phyloP scores from a whole-genome alignment of 2,888 invertebrate genomes.

The Archaeoteleia sp. region DNA sequence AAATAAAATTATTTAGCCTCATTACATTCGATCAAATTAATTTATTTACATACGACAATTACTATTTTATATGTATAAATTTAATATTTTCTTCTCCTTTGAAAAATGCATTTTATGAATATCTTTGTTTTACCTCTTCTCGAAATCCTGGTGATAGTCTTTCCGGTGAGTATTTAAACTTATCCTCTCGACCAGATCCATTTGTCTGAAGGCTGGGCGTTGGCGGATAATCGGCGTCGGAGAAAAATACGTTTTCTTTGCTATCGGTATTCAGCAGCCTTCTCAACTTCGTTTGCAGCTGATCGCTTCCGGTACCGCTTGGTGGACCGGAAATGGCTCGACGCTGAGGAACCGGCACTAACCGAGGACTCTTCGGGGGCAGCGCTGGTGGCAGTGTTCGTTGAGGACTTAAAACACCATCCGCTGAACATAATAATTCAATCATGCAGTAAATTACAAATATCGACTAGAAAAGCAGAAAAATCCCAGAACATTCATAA shows the following conservation, averaged over 20 bases:
- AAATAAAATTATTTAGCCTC: too few species aligned
- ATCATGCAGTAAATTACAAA: too few species aligned
- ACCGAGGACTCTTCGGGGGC: conserved; percentile 77
- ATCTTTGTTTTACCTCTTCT: conserved; percentile 58
- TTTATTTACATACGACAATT: too few species aligned
- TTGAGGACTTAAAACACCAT: conserved; percentile 68
- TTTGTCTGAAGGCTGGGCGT: conserved; percentile 33
- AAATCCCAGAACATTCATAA: too few species aligned
- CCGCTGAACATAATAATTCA: conserved; percentile 53
- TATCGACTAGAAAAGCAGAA: too few species aligned
- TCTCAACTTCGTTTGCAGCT: conserved; percentile 86
- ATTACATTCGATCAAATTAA: too few species aligned
- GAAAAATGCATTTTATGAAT: too few species aligned
- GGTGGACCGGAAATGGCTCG: conserved; percentile 69
- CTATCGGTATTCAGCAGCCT: conserved; percentile 85
- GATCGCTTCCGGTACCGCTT: conserved; percentile 77
- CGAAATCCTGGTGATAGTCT: conserved; percentile 66
- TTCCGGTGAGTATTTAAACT: conserved; percentile 68
- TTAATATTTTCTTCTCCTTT: too few species aligned
- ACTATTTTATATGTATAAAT: too few species aligned
- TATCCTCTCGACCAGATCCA: conserved; percentile 61
- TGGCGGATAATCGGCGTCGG: conserved; percentile 67
- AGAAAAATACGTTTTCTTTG: conserved; percentile 81
- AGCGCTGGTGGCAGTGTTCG: conserved; percentile 72
- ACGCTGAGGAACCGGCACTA: conserved; percentile 73